These are phyloP conservation scores for Macrostomum lignano DNA, from an alignment of 1,140 invertebrate genomes.

Conservation along the genomic window DNA sequence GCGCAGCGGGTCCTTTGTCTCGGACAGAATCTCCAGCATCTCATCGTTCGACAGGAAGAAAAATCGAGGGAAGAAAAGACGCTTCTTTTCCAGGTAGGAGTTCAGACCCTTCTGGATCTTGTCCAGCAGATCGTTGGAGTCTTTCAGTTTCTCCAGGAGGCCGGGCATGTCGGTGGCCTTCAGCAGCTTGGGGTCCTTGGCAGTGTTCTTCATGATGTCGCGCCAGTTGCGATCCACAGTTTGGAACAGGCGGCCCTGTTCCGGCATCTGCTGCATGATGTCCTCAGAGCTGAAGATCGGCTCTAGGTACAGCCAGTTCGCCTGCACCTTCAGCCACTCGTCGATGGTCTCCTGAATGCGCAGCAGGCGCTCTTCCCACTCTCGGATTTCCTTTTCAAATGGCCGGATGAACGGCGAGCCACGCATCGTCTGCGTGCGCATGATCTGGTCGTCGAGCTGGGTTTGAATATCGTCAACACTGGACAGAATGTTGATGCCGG, in stretches of 20 bases:
- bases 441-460: slow-evolving; percentile 27
- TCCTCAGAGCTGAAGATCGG: slow-evolving; percentile 29
- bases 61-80: slow-evolving; percentile 28
- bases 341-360: slow-evolving; percentile 30
- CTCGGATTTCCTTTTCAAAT: slow-evolving; percentile 34
- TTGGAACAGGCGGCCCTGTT: slow-evolving; percentile 25
- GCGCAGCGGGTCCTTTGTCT: slow-evolving; percentile 27
- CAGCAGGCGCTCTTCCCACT: slow-evolving; percentile 24
- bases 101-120: slow-evolving; percentile 29
- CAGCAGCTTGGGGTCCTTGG: slow-evolving; percentile 19
- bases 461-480: slow-evolving; percentile 29
- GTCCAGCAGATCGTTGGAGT: slow-evolving; percentile 23
- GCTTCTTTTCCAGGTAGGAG: slow-evolving; percentile 28
- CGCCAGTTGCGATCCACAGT: slow-evolving; percentile 28
- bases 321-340: slow-evolving; percentile 30
- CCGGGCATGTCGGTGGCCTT: slow-evolving; percentile 17
- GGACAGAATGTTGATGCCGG: slow-evolving; percentile 23
- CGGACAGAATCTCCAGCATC: slow-evolving; percentile 29
- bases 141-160: slow-evolving; percentile 22
- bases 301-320: slow-evolving; percentile 31
- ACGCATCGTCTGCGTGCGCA: slow-evolving; percentile 28
- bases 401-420: slow-evolving; percentile 28
- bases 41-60: slow-evolving; percentile 30
- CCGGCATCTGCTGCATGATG: slow-evolving; percentile 30
- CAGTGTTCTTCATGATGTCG: slow-evolving; percentile 26